Evolutionary conservation across 2,888 invertebrate species (phyloP), one percentile per base, ranked within the genome.

Genomic region (Drosophila peninsularis): DNA sequence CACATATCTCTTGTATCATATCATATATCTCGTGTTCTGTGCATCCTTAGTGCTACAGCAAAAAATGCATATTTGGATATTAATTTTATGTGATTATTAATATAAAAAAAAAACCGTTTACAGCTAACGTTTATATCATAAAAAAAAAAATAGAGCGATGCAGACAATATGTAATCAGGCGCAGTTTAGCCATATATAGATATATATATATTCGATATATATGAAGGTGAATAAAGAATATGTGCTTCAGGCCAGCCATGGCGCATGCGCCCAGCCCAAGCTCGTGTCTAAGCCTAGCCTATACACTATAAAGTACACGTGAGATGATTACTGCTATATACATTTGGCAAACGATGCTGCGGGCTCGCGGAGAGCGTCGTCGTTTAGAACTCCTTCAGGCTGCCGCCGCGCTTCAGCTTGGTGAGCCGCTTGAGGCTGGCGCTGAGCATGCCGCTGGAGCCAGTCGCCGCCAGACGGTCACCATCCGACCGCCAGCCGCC

Each of bases 351-450:
- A 39, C 47, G 54, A 60, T 60, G 32, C n/a, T 30, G 4, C 6
- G 30, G 9, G 6, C 17, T 19, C 30, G 41, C 19, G 37, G 52
- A 49, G 56, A 41, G 50, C 39, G 45, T 24, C 19, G 41, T 27
- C 37, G 42, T 0, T 24, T 80, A 90, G 74, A 91, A 90, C 69
- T 90, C 90, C 73, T 85, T 91, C 42, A 91, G 75, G 74, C 90
- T 90, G 68, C 90, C 91, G 70, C 90, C 84, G 7, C 90, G 90
- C 68, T 91, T 90, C 41, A 90, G 71, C 62, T 89, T 91, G 5
- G 84, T 82, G 55, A 91, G 74, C n/a, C 90, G 75, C 58, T 80
- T 88, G 5, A 90, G 68, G 50, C 86, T 80, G 66, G 69, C 82
- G 14, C 71, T 71, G n/a, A 83, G 62, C 71, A 77, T 74, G 27